Percentiles rank a stretch among this genome's conserved stretches.
Conservation (phyloP, 2,113 vertebrate genomes). For the Ranitomeya variabilis region DNA sequence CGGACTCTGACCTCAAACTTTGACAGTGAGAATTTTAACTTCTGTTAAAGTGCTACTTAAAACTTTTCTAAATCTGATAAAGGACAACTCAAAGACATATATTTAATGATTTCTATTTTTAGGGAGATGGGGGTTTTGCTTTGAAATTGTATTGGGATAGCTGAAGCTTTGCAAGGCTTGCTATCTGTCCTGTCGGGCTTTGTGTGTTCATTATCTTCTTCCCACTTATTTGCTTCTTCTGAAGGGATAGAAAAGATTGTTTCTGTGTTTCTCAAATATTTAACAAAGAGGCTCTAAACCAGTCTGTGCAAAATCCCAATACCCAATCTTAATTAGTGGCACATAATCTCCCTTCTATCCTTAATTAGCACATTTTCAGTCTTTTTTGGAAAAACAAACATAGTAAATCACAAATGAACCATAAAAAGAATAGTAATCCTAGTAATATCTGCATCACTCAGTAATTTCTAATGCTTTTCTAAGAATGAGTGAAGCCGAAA, state of each 20-base stretch:
- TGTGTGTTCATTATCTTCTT: not conserved
- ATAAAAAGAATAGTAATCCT: not conserved
- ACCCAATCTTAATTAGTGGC: constrained; percentile 4
- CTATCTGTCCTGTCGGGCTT: not conserved
- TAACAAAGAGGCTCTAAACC: not conserved
- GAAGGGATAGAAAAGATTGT: not conserved
- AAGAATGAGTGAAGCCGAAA: not conserved
- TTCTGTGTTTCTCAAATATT: not conserved
- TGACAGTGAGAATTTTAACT: too few species aligned
- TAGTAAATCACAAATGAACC: not conserved
- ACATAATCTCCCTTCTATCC: not conserved
- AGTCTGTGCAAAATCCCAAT: not conserved
- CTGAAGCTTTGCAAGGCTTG: not conserved
- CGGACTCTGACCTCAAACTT: too few species aligned
- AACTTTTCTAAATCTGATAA: not conserved
- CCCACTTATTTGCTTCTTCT: not conserved
- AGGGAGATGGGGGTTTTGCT: not conserved
- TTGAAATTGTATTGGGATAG: not conserved
- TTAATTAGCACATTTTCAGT: not conserved
- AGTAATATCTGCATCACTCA: not conserved
- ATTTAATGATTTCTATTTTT: not conserved
- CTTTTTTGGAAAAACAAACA: not conserved
- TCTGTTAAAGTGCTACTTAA: not conserved
- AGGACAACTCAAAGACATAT: not conserved
- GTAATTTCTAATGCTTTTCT: not conserved